A percentile compares a stretch with the other conserved stretches of the same genome.
Conservation (phyloP, 2,888 invertebrate species). For the Zhuqinia jingwanae region DNA sequence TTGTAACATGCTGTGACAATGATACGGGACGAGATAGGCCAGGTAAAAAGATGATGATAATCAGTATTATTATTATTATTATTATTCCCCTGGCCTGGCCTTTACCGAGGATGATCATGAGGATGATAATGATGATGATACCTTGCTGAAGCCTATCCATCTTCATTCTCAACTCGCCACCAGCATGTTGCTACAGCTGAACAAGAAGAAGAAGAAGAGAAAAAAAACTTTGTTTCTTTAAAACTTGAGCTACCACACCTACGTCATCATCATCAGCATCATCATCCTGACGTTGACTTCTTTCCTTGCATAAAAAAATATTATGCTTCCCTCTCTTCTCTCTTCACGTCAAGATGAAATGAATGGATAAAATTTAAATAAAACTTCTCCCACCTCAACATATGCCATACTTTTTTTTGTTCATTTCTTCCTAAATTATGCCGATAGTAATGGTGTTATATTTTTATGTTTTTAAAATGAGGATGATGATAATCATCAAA, state of each 20-base stretch:
- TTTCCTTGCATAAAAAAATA: not conserved
- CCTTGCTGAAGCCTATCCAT: constrained; percentile 39
- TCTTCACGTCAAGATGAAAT: constrained; percentile 33
- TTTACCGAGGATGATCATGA: too few relatives aligned
- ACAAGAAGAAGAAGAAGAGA: too few relatives aligned
- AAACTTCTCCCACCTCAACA: too few relatives aligned
- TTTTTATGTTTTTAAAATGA: too few relatives aligned
- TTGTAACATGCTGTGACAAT: constrained; percentile 39
- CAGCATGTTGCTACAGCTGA: constrained; percentile 38
- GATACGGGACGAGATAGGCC: constrained; percentile 9
- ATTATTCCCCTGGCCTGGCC: too few relatives aligned
- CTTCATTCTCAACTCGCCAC: constrained; percentile 43
- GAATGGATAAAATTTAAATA: constrained; percentile 22
- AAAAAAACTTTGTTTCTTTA: not conserved
- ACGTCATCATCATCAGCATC: constrained; percentile 30
- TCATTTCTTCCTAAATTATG: too few relatives aligned
- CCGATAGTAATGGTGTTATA: too few relatives aligned
- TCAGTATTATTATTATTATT: too few relatives aligned
- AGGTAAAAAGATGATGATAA: constrained; percentile 41
- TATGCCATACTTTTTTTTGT: too few relatives aligned
- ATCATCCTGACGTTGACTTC: constrained; percentile 31
- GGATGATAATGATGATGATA: constrained; percentile 23
- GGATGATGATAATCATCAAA: too few relatives aligned
- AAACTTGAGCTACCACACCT: constrained; percentile 55
- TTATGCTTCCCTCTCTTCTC: too few relatives aligned